Evolutionary conservation across 2,113 vertebrate genomes (phyloP).

Genomic region (Pipra filicauda): DNA sequence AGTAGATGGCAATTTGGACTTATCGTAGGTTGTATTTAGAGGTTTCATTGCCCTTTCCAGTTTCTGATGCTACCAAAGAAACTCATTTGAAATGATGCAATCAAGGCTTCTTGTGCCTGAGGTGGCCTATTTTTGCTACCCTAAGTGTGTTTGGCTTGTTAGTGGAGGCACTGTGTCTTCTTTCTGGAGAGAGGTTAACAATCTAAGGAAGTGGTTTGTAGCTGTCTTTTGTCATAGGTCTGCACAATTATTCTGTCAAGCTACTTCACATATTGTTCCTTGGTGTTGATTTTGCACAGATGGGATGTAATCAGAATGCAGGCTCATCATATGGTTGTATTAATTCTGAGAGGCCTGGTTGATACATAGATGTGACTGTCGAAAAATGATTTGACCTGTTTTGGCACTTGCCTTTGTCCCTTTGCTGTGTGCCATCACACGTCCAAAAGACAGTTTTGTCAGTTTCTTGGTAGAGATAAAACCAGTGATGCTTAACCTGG

Average conservation of each 20-base stretch:
- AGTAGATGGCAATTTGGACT: neutral
- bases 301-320: neutral
- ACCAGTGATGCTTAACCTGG: accelerated
- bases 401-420: neutral
- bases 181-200: neutral
- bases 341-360: neutral
- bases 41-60: neutral
- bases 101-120: neutral
- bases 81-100: neutral
- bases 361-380: neutral
- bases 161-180: neutral
- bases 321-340: neutral
- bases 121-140: neutral
- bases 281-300: neutral
- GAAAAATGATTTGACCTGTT: neutral
- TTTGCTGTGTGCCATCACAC: neutral
- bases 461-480: neutral
- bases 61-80: neutral
- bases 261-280: neutral
- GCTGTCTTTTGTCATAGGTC: neutral
- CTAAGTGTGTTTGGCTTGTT: neutral
- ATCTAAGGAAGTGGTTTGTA: neutral
- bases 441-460: neutral
- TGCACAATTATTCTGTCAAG: neutral
- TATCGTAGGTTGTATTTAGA: neutral